Conservation (phyloP, 2,113 vertebrate genomes). For the Bombycilla garrulus region DNA sequence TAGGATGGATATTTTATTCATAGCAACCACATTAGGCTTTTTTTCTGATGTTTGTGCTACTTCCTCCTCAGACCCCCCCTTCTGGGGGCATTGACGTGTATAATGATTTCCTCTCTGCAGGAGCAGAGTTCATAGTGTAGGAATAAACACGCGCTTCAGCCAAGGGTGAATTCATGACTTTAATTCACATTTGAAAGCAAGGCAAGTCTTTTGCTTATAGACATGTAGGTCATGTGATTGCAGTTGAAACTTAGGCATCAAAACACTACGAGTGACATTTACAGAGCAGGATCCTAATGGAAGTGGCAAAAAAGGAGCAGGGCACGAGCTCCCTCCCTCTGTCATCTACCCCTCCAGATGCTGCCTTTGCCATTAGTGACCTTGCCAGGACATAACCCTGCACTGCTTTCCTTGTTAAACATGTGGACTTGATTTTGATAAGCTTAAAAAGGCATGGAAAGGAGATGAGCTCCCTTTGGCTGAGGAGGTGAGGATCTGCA, state of each 20-base stretch:
- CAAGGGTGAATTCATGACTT: background rate
- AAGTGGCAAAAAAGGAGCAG: background rate
- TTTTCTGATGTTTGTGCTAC: background rate
- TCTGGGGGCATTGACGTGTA: background rate
- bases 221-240: background rate
- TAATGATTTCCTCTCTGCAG: conserved; percentile 21
- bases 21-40: background rate
- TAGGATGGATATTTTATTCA: background rate
- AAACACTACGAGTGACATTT: background rate
- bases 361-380: background rate
- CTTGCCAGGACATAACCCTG: background rate
- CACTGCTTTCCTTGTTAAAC: background rate
- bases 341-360: background rate
- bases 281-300: background rate
- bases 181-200: background rate
- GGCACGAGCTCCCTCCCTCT: background rate
- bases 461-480: background rate
- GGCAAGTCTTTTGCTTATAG: background rate
- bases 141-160: background rate
- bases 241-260: background rate
- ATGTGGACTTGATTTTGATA: background rate
- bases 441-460: conserved; percentile 15
- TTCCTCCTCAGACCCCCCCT: background rate
- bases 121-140: background rate
- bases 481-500: background rate